phyloP scores from a whole-genome alignment of 2,113 vertebrate species.

The Sceloporus tristichus region DNA sequence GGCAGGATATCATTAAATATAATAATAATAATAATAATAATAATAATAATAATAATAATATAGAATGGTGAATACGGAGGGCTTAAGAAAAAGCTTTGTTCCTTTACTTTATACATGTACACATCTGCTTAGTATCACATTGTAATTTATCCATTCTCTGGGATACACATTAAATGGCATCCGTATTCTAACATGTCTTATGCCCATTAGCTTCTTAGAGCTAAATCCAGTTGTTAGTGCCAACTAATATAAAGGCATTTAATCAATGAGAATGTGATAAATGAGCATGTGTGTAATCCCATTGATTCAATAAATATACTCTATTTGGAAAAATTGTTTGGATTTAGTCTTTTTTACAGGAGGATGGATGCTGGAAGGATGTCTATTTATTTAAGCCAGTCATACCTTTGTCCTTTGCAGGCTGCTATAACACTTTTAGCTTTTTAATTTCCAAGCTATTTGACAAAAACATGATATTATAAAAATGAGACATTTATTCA shows the following conservation, averaged over 20 bases:
- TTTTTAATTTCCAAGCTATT: slow-evolving; percentile 1
- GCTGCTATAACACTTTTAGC: neutral
- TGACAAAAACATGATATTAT: neutral
- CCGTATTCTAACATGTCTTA: neutral
- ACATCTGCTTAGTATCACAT: neutral
- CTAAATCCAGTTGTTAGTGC: too few species aligned
- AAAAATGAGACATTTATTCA: slow-evolving; percentile 17
- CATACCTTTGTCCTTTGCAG: neutral
- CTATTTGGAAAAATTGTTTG: too few species aligned
- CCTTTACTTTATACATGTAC: neutral
- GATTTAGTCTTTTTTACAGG: too few species aligned
- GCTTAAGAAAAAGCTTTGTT: neutral
- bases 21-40: too few species aligned
- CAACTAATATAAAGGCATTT: too few species aligned
- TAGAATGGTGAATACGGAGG: too few species aligned
- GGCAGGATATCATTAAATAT: too few species aligned
- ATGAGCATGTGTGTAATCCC: too few species aligned
- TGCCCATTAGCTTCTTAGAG: neutral
- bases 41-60: too few species aligned
- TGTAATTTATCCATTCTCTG: neutral
- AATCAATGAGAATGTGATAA: too few species aligned
- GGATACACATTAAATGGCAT: neutral
- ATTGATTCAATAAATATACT: too few species aligned
- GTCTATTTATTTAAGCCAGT: neutral
- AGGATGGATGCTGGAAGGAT: neutral